phyloP scores from a whole-genome alignment of 1,140 invertebrate species.

The Gonatopus flavifemur region DNA sequence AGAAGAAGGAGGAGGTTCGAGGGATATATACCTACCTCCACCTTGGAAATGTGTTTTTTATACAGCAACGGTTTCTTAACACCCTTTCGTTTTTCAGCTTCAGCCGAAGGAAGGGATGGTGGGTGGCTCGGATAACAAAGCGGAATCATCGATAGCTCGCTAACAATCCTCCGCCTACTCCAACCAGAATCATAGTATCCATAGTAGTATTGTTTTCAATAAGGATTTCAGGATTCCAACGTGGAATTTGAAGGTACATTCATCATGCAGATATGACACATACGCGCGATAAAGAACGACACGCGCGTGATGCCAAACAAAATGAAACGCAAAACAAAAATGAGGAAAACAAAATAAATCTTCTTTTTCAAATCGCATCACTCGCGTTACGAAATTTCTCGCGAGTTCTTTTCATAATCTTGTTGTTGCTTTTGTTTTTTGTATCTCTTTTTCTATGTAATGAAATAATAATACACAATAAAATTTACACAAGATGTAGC shows the following conservation, averaged over 20 bases:
- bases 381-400: conserved; percentile 16
- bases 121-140: conserved; percentile 45
- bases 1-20: conserved; percentile 31
- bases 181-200: conserved; percentile 2
- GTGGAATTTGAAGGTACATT: too few species aligned
- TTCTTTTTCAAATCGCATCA: too few species aligned
- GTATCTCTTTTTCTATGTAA: too few species aligned
- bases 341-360: neutral
- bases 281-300: conserved; percentile 20
- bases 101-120: conserved; percentile 2
- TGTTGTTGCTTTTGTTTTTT: too few species aligned
- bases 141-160: conserved; percentile 46
- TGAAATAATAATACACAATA: conserved; percentile 43
- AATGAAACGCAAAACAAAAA: neutral
- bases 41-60: conserved; percentile 46
- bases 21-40: conserved; percentile 39
- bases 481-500: conserved; percentile 65
- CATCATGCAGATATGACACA: too few species aligned
- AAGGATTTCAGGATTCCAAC: too few species aligned
- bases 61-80: conserved; percentile 32
- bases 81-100: conserved; percentile 45
- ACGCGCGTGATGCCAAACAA: conserved; percentile 15
- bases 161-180: conserved; percentile 43
- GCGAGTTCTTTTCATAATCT: conserved; percentile 17
- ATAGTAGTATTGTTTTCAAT: too few species aligned